A percentile compares a stretch with the other conserved stretches of the same genome.
Conservation (phyloP, 2,888 invertebrate genomes). For the Dryobotodes eremita region DNA sequence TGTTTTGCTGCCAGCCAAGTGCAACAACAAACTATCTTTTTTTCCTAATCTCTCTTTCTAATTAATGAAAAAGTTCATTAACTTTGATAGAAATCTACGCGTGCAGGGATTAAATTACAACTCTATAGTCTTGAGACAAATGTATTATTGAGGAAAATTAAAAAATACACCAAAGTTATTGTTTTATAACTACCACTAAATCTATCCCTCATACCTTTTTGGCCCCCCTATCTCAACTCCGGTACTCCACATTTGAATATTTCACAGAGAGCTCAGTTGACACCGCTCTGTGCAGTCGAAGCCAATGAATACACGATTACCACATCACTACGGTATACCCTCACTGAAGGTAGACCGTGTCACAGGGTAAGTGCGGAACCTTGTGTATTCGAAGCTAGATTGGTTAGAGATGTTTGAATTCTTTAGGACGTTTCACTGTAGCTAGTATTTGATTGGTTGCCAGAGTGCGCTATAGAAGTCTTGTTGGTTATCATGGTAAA, state of each 20-base stretch:
- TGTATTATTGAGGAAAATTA: background rate
- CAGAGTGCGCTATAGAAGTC: background rate
- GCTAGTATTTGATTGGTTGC: background rate
- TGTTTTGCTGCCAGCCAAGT: background rate
- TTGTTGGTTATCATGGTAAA: background rate
- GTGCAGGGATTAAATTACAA: background rate
- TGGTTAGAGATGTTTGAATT: conserved; percentile 23
- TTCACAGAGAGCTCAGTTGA: conserved; percentile 17
- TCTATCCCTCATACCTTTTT: background rate
- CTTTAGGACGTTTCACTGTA: conserved; percentile 14
- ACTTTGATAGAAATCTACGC: background rate
- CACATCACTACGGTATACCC: conserved; percentile 1
- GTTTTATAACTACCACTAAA: background rate
- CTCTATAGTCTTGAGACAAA: background rate
- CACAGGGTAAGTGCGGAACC: conserved; percentile 17
- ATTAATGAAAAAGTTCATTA: too few species aligned
- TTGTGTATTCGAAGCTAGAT: conserved; percentile 16
- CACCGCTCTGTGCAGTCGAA: conserved; percentile 17
- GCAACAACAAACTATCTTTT: background rate
- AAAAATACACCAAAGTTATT: background rate
- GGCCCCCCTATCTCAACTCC: background rate
- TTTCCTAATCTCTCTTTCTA: background rate
- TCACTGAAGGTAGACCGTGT: conserved; percentile 11
- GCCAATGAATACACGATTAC: conserved; percentile 61
- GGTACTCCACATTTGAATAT: conserved; percentile 31